Base-by-base conservation (phyloP, 2,888 invertebrate species). In the Callyntrura sp. region DNA sequence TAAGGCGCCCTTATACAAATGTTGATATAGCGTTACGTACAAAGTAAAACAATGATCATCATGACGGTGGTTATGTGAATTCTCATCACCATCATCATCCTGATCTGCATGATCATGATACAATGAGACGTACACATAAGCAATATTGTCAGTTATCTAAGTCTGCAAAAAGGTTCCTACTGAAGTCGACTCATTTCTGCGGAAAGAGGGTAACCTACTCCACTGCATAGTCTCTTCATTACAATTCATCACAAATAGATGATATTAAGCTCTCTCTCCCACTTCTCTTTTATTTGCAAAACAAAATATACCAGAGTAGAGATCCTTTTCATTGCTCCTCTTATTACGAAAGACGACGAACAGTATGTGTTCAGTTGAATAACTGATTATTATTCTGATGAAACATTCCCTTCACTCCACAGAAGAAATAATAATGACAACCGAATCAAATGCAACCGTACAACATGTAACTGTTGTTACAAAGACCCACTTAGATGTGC, bases 341-440 rank as follows among this genome's bases (percentile, higher is more conserved):
- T 11, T 62, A 62, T 62, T 62, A 25, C 2, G n/a, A n/a, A n/a
- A n/a, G n/a, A n/a, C n/a, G n/a, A n/a, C n/a, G 23, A 62, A 25
- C 23, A 62, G 20, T 62, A 11, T 23, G 51, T 76, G 48, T 1
- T 14, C 55, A 51, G 8, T 76, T 76, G 25, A 76, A 51, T 76
- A 14, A n/a, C 48, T 76, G 25, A 76, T 76, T 76, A 76, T 55
- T 73, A 45, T 73, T 45, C 43, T 43, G 68, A 43, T 17, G 17
- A 43, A 43, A 17, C 0, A 43, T 3, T 4, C 62, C 2, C 51
- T 70, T 43, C n/a, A n/a, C n/a, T n/a, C 43, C 68, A 43, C 17
- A 43, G 43, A 5, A 70, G 5, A 8, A 35, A 9, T 70, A 70
- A 70, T 70, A 35, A 35, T 35, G 35, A 4, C 35, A 35, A 35